phyloP scores from a whole-genome alignment of 2,888 invertebrate genomes.

The Yponomeuta plumbellus region DNA sequence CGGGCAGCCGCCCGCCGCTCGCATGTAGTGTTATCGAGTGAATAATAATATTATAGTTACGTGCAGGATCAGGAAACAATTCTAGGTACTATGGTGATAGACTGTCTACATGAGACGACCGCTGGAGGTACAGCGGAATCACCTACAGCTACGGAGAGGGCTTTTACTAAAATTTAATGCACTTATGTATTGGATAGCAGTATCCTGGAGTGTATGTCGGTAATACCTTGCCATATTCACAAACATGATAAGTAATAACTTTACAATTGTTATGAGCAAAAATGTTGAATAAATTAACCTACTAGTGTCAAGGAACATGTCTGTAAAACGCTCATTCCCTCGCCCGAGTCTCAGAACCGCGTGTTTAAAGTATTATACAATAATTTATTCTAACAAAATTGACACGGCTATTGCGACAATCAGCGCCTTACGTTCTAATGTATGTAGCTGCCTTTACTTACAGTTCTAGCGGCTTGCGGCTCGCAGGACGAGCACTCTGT shows the following conservation, averaged over 20 bases:
- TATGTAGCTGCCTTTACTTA: slow-evolving; percentile 7
- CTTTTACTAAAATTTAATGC: neutral
- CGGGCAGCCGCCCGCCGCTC: neutral
- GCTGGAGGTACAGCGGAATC: neutral
- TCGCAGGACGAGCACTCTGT: slow-evolving; percentile 6
- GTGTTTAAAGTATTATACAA: neutral
- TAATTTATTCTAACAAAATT: slow-evolving; percentile 8
- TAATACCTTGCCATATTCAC: no score
- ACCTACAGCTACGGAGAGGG: neutral
- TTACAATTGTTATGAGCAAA: no score
- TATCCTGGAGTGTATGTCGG: neutral
- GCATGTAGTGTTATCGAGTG: neutral
- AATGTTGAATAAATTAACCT: neutral
- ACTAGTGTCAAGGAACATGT: slow-evolving; percentile 7
- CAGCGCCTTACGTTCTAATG: neutral
- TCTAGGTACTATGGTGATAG: neutral
- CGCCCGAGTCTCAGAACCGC: slow-evolving; percentile 5
- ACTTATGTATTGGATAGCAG: neutral
- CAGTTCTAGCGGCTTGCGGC: neutral
- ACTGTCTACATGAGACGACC: neutral
- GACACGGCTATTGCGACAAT: slow-evolving; percentile 4
- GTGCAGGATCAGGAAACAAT: neutral
- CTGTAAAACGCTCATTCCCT: neutral
- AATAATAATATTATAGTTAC: slow-evolving; percentile 3
- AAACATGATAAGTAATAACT: no score